Evolutionary conservation across 2,113 vertebrate species (phyloP), one percentile per base, ranked within the genome.

Genomic region (Zosterops pallidus): DNA sequence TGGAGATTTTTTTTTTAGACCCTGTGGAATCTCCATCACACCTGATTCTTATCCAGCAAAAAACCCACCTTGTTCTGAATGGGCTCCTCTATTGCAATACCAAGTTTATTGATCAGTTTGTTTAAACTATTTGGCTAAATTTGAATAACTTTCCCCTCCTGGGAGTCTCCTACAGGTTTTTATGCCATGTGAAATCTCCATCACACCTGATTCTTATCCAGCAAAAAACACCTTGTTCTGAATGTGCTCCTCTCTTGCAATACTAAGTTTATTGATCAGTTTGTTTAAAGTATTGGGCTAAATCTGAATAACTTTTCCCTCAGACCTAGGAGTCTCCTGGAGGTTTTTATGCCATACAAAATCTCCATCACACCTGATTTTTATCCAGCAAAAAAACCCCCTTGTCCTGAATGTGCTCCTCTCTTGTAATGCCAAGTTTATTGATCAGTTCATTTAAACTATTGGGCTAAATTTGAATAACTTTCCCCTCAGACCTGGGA

Each of bases 121-220:
- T 26, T 92, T 78, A 39, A 88, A n/a, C 5, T 26, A 31, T 14
- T 75, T 4, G 0, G 23, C 21, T 71, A 2, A 37, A 9, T 33
- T 21, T 16, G 9, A 37, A 14, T 4, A 1, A 11, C 9, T 33
- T 92, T 10, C 42, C 46, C 59, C 65, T n/a, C 52, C 9, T 33
- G 76, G 46, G 35, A n/a, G 11, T 10, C 9, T 88, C n/a, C 28
- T 14, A 39, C 22, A 83, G 68, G 29, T n/a, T 68, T 78, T 33
- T 6, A 2, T 0, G 1, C 52, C 1, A 0, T 1, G 20, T n/a
- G 16, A 2, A 9, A 20, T 42, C 12, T 31, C 35, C 9, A 13
- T 53, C 24, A 12, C 23, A 9, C 16, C 17, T 23, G 18, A 33
- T 26, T 79, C 26, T 79, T 46, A 14, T 28, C 16, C 74, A 9